Base-by-base conservation (phyloP, 2,888 invertebrate species). In the Camponotus fellah region DNA sequence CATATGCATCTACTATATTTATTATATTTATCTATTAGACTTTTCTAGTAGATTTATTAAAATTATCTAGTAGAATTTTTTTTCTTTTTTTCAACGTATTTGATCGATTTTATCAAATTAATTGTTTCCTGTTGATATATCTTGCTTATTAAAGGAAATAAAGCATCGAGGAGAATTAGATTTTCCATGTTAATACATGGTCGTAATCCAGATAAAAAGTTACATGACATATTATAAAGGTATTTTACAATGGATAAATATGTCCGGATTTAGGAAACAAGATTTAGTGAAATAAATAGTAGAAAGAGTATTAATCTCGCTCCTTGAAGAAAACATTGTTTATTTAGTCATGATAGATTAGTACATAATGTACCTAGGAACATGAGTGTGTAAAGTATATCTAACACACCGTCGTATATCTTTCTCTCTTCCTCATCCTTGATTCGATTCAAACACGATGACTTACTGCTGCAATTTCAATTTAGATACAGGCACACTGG, bases 401-500 rank as follows among this genome's bases (percentile, higher is more conserved):
- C 21, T 68, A 56, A n/a, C 21, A 71, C 17, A 37, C 26, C 56
- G 0, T 32, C 40, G 17, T 10, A n/a, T 76, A n/a, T 43, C 17
- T 32, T 46, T 6, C 3, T 71, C 40, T 60, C n/a, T 34, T 4
- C 64, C 3, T 37, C 21, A 17, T 34, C 46, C 53, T 37, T 43
- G 58, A 64, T 83, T 49, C 60, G 34, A 49, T 21, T 46, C 37
- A 10, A 43, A 17, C 10, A n/a, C 43, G 21, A 56, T 8, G 17
- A 68, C 68, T 46, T 17, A 3, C 43, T 2, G 14, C 17, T 53
- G 32, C 26, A 58, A 32, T 69, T 56, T 75, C 40, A 60, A 21
- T 69, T 86, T 90, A 95, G 80, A 94, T 92, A 83, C 95, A 95
- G 46, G 94, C 93, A 76, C 95, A 95, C 80, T 94, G 93, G 21